phyloP scores from a whole-genome alignment of 2,888 invertebrate species.

The Hipparchia sbordonii region DNA sequence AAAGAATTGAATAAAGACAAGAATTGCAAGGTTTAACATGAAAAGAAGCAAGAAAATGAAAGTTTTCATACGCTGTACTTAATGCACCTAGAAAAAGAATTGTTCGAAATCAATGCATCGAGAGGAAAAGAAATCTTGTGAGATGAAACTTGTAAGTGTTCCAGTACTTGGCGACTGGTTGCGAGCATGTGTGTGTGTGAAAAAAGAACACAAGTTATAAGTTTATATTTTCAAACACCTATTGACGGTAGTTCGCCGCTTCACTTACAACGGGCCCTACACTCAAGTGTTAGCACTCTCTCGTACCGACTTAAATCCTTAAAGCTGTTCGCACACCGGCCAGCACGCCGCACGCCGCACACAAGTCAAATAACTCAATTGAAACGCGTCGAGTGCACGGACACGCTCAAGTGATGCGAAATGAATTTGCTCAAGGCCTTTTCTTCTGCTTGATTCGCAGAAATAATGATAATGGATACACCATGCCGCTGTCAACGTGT shows the following conservation, averaged over 20 bases:
- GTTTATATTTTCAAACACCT: background rate
- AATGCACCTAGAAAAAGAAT: constrained; percentile 1
- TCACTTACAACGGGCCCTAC: background rate
- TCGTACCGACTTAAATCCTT: background rate
- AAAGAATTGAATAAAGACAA: background rate
- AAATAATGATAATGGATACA: too few species aligned
- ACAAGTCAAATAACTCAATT: too few species aligned
- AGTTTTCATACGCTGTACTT: background rate
- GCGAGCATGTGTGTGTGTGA: background rate
- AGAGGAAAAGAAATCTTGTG: background rate
- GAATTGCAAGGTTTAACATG: background rate
- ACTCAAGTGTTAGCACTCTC: background rate
- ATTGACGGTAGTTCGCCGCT: background rate
- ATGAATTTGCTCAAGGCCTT: too few species aligned
- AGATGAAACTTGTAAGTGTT: background rate
- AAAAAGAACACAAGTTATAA: background rate
- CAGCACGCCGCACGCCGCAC: background rate
- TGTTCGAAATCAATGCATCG: background rate
- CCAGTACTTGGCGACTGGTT: background rate
- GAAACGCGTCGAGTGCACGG: background rate
- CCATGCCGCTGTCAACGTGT: too few species aligned
- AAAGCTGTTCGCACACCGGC: background rate
- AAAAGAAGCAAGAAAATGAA: background rate
- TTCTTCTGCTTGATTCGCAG: too few species aligned
- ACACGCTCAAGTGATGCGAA: too few species aligned